phyloP scores from a whole-genome alignment of 2,797 vertebrate genomes.

The Strix occidentalis region DNA sequence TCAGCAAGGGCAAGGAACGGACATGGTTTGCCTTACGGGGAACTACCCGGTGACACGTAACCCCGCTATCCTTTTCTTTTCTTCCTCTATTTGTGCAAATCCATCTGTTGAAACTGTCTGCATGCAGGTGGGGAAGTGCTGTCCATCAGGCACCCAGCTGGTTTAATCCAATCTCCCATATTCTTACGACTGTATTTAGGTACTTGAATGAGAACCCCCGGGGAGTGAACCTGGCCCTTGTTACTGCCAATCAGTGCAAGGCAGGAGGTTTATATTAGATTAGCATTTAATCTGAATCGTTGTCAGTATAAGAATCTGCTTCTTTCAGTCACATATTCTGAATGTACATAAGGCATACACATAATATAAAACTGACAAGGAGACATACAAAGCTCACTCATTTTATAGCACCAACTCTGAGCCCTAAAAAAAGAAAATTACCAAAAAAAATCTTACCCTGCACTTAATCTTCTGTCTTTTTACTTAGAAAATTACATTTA shows the following conservation, averaged over 20 bases:
- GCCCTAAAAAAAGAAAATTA: not conserved
- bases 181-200: not conserved
- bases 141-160: not conserved
- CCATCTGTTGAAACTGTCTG: not conserved
- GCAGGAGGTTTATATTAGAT: not conserved
- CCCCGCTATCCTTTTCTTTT: not conserved
- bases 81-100: not conserved
- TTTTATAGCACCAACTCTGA: not conserved
- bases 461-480: not conserved
- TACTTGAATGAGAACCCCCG: not conserved
- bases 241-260: not conserved
- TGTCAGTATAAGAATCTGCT: not conserved
- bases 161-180: not conserved
- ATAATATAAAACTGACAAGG: not conserved
- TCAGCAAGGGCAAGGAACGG: not conserved
- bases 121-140: not conserved
- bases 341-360: not conserved
- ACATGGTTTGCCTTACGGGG: not conserved
- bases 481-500: not conserved
- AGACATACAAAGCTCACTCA: not conserved
- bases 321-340: not conserved
- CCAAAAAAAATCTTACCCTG: not conserved
- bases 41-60: fast-evolving
- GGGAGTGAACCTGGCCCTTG: not conserved
- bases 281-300: not conserved